Evolutionary conservation across 2,888 invertebrate genomes (phyloP).

Genomic region (Pasiphila rectangulata): DNA sequence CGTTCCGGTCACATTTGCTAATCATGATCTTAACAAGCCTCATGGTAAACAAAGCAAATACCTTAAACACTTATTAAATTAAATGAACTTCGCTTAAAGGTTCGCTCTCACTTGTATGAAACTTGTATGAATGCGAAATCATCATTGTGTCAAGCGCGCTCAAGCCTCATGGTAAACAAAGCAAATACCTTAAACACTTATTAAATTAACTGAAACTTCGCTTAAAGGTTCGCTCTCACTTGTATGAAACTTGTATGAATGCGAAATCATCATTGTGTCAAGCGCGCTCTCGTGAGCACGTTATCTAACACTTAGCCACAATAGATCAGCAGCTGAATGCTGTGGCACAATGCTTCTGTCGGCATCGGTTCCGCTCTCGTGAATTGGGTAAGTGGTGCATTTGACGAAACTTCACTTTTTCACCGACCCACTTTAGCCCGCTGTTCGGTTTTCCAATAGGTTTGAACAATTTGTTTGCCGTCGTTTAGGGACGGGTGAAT

Average conservation of each 20-base stretch:
- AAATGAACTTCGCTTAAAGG: conserved; percentile 7
- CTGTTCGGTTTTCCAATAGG: conserved; percentile 53
- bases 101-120: conserved; percentile 65
- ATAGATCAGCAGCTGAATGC: conserved; percentile 56
- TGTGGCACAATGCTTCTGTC: conserved; percentile 67
- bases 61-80: neutral
- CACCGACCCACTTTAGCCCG: conserved; percentile 57
- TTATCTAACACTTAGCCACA: conserved; percentile 72
- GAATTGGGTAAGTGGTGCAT: conserved; percentile 77
- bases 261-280: conserved; percentile 64
- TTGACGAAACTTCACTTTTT: conserved; percentile 78
- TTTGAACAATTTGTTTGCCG: conserved; percentile 56
- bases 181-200: neutral
- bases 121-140: conserved; percentile 57
- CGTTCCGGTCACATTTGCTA: conserved; percentile 48
- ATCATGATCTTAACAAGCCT: conserved; percentile 59
- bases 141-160: conserved; percentile 65
- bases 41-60: conserved; percentile 46
- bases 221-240: conserved; percentile 55
- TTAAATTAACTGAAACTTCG: neutral
- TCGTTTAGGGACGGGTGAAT: conserved; percentile 62
- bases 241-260: conserved; percentile 53
- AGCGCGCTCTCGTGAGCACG: conserved; percentile 62
- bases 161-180: conserved; percentile 21
- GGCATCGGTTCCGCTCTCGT: conserved; percentile 76